Conservation (phyloP, 2,888 invertebrate species). For the Leptinotarsa haldemani region DNA sequence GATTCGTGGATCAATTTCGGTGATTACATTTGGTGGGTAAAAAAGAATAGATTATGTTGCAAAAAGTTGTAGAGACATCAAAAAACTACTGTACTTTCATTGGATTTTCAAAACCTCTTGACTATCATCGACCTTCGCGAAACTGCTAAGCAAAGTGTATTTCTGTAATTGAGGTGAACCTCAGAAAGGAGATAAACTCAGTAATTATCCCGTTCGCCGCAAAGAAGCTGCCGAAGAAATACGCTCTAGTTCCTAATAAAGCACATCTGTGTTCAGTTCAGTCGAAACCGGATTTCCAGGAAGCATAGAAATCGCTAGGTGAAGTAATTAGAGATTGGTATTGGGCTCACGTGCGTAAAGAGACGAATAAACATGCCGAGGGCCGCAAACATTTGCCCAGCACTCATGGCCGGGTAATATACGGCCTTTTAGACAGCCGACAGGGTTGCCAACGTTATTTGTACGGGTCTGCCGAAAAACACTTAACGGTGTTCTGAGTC, state of each 20-base stretch:
- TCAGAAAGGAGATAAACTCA: background rate
- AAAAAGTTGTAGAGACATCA: too few relatives aligned
- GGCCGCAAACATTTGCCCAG: constrained; percentile 62
- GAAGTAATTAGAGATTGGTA: constrained; percentile 57
- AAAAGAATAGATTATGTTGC: too few relatives aligned
- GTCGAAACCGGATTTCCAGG: constrained; percentile 28
- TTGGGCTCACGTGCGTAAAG: constrained; percentile 58
- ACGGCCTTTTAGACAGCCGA: constrained; percentile 22
- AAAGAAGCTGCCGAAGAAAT: background rate
- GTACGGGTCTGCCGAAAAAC: too few relatives aligned
- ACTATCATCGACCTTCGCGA: background rate
- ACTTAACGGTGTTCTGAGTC: background rate
- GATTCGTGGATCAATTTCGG: too few relatives aligned
- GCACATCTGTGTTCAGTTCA: constrained; percentile 14
- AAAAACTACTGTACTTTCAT: too few relatives aligned
- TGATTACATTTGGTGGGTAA: too few relatives aligned
- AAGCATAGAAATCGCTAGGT: constrained; percentile 28
- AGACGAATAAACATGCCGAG: constrained; percentile 55
- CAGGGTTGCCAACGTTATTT: constrained; percentile 8
- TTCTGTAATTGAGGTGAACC: background rate
- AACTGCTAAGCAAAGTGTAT: background rate
- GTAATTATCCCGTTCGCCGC: background rate
- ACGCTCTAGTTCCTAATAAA: constrained; percentile 22
- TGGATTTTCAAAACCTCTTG: too few relatives aligned
- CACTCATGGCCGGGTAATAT: constrained; percentile 55